A percentile compares a stretch with the other conserved stretches of the same genome.
phyloP scores from a whole-genome alignment of 1,140 invertebrate genomes.

The Formica selysi region DNA sequence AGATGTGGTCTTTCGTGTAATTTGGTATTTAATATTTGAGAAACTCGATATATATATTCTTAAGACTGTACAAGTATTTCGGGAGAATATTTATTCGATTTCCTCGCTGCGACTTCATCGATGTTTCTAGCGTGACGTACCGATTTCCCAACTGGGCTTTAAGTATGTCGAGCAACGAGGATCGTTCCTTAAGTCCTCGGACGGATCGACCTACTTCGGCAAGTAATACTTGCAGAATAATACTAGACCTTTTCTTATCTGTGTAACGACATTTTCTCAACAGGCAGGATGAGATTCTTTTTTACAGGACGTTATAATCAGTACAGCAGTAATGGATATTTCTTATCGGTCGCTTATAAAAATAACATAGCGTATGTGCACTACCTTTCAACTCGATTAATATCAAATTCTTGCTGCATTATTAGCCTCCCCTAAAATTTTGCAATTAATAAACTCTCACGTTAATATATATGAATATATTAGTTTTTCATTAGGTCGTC shows the following conservation, averaged over 20 bases:
- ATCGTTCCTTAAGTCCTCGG: conserved; percentile 40
- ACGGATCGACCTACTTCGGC: conserved; percentile 60
- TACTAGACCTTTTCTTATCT: conserved; percentile 28
- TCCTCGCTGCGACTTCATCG: conserved; percentile 15
- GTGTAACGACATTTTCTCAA: conserved; percentile 39
- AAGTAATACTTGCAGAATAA: conserved; percentile 57
- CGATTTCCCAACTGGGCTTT: conserved; percentile 56
- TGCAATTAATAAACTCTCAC: conserved; percentile 35
- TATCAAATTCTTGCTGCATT: background rate
- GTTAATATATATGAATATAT: conserved; percentile 45
- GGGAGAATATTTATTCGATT: conserved; percentile 44
- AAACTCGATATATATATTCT: background rate
- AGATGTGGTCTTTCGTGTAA: background rate
- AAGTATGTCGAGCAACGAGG: conserved; percentile 32
- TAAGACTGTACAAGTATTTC: conserved; percentile 7
- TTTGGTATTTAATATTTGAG: background rate
- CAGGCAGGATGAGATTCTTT: conserved; percentile 24
- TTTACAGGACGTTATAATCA: conserved; percentile 22
- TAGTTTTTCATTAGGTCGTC: conserved; percentile 50
- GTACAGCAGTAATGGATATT: background rate
- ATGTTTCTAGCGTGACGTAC: conserved; percentile 37
- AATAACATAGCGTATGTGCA: background rate
- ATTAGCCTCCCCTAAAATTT: conserved; percentile 29
- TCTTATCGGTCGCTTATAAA: conserved; percentile 22
- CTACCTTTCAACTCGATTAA: background rate